Percentiles rank a stretch among this genome's conserved stretches.
phyloP scores from a whole-genome alignment of 2,797 vertebrate genomes.

The Hipposideros larvatus region DNA sequence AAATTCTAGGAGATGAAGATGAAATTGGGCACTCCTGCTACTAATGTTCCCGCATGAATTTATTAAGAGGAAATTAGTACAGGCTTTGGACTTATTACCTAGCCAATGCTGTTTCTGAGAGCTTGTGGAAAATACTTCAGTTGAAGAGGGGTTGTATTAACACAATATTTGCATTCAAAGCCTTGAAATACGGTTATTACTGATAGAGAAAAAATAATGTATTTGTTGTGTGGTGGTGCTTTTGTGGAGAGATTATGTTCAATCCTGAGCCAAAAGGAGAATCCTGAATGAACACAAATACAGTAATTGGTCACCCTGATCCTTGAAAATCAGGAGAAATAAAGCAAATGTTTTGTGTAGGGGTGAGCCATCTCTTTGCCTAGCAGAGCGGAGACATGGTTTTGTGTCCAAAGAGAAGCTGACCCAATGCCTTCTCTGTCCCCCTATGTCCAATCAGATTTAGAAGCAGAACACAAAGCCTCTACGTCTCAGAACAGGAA shows the following conservation, averaged over 20 bases:
- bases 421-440: background rate
- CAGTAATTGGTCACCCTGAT: background rate
- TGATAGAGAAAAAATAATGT: background rate
- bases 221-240: background rate
- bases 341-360: background rate
- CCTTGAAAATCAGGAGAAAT: background rate
- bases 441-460: background rate
- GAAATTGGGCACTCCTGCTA: background rate
- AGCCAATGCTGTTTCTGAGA: background rate
- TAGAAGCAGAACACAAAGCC: background rate
- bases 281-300: background rate
- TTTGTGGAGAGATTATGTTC: background rate
- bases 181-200: background rate
- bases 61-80: conserved; percentile 37
- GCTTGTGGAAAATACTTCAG: background rate
- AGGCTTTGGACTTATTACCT: background rate
- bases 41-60: background rate
- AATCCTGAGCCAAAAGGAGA: background rate
- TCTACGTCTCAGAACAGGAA: fast-evolving
- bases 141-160: background rate
- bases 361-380: background rate
- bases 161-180: background rate
- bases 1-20: conserved; percentile 24
- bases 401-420: background rate
- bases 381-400: background rate